Conservation (phyloP, 2,888 invertebrate genomes). For the Parascotia fuliginaria region DNA sequence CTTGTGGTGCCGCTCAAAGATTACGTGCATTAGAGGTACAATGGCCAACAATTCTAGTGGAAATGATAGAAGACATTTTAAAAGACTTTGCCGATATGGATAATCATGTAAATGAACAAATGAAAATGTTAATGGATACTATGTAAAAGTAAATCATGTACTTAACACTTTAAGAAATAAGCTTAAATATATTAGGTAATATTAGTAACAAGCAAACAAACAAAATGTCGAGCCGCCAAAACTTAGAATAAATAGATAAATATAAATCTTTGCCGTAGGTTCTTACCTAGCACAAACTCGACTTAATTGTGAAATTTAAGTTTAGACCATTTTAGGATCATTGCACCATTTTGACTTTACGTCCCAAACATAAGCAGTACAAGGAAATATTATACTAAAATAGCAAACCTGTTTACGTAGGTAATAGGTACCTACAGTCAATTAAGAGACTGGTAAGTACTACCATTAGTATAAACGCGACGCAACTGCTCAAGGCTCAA, state of each 20-base stretch:
- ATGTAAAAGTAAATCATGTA: constrained; percentile 43
- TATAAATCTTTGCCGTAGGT: neutral
- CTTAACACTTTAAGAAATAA: constrained; percentile 10
- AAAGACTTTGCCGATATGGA: constrained; percentile 93
- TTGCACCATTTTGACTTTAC: too few species aligned
- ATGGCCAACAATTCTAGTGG: constrained; percentile 92
- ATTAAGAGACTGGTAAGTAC: too few species aligned
- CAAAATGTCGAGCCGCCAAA: constrained; percentile 38
- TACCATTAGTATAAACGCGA: too few species aligned
- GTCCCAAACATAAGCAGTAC: too few species aligned
- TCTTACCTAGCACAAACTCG: too few species aligned
- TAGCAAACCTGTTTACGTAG: too few species aligned
- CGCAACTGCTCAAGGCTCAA: too few species aligned
- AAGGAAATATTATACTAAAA: too few species aligned
- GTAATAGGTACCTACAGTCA: too few species aligned
- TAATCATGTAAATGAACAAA: constrained; percentile 90
- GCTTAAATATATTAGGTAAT: constrained; percentile 23
- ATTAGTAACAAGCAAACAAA: constrained; percentile 38
- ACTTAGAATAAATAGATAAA: constrained; percentile 1
- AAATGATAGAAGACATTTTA: constrained; percentile 91
- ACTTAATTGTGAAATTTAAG: too few species aligned
- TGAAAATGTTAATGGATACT: constrained; percentile 81
- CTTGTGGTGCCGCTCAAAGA: constrained; percentile 91
- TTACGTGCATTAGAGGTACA: constrained; percentile 90
- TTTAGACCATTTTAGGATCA: too few species aligned